phyloP scores from a whole-genome alignment of 2,113 vertebrate genomes.

The Dromaius novaehollandiae region DNA sequence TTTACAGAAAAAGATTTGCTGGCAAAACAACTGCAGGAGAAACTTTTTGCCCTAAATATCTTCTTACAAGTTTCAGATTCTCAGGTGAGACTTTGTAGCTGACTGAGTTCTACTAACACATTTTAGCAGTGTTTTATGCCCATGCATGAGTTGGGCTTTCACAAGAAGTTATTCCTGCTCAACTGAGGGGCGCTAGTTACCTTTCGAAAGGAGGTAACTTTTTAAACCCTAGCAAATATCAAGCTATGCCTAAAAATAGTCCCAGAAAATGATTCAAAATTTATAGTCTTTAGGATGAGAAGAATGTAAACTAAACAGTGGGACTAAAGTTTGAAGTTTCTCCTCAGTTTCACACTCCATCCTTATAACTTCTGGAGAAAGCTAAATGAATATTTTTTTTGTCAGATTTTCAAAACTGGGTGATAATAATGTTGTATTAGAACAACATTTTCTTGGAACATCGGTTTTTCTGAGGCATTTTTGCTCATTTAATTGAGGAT shows the following conservation, averaged over 20 bases:
- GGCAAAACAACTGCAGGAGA: neutral
- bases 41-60: neutral
- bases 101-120: neutral
- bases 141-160: neutral
- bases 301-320: neutral
- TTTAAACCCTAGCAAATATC: neutral
- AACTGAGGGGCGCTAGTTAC: neutral
- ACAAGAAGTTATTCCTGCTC: neutral
- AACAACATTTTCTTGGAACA: neutral
- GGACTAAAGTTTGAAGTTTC: neutral
- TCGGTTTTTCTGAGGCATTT: neutral
- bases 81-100: neutral
- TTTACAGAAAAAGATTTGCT: neutral
- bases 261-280: neutral
- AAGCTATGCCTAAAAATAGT: neutral
- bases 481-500: neutral
- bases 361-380: neutral
- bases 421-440: neutral
- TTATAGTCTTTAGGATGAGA: neutral
- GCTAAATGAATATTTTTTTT: neutral
- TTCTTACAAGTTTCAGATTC: neutral
- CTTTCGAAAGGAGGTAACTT: neutral
- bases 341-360: neutral
- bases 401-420: neutral
- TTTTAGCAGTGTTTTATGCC: neutral